These are phyloP conservation scores for Sclerodermus sp. DNA, from an alignment of 2,888 invertebrate genomes.

Conservation along the genomic window DNA sequence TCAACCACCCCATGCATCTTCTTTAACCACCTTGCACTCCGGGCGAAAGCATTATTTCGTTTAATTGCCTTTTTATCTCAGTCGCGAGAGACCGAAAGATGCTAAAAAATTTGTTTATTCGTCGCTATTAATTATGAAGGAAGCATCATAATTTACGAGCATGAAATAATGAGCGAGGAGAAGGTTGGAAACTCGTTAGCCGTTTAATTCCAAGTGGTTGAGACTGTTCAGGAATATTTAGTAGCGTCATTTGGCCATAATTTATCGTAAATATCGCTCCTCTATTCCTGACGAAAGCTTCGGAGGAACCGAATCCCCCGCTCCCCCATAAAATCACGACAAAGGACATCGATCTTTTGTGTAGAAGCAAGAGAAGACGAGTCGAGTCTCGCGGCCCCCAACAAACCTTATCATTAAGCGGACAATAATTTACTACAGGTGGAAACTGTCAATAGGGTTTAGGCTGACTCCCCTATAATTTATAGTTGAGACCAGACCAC, in stretches of 20 bases:
- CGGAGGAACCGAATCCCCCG: neutral
- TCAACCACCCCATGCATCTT: too few species aligned
- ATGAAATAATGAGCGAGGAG: too few species aligned
- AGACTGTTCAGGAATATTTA: too few species aligned
- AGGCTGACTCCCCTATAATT: conserved; percentile 24
- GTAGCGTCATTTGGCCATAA: neutral
- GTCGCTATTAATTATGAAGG: too few species aligned
- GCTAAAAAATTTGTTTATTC: too few species aligned
- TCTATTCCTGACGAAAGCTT: neutral
- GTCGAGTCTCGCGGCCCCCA: neutral
- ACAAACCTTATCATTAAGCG: conserved; percentile 17
- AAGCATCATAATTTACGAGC: too few species aligned
- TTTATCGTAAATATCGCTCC: neutral
- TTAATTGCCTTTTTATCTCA: too few species aligned
- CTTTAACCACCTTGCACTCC: too few species aligned
- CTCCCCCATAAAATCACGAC: neutral
- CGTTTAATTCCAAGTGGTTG: too few species aligned
- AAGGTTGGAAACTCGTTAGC: too few species aligned
- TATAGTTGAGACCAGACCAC: conserved; percentile 27
- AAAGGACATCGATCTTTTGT: neutral
- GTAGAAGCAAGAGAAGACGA: neutral
- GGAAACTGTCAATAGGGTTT: conserved; percentile 25
- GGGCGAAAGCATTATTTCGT: too few species aligned
- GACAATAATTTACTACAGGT: conserved; percentile 31
- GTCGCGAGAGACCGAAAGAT: too few species aligned